A percentile compares a stretch with the other conserved stretches of the same genome.
phyloP scores from a whole-genome alignment of 35 echinoderm and acorn worm genomes.

The Ptychodera flava region DNA sequence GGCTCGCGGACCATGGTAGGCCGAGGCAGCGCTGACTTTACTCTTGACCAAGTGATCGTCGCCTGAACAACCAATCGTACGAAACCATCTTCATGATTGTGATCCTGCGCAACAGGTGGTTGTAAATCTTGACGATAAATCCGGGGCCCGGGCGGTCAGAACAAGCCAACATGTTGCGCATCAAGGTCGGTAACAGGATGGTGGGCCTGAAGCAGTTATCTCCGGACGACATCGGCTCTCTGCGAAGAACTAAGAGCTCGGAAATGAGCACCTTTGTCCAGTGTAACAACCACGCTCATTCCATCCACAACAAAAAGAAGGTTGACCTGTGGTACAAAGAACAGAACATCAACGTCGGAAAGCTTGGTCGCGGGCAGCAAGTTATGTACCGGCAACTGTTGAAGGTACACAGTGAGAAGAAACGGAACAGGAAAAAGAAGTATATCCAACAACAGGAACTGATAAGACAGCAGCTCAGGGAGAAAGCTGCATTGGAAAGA shows the following conservation, averaged over 20 bases:
- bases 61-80: no score
- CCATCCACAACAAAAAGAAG: constrained; percentile 28
- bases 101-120: not conserved
- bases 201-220: constrained; percentile 36
- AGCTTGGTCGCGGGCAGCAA: constrained; percentile 47
- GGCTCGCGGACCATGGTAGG: no score
- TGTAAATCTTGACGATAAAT: not conserved
- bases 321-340: constrained; percentile 61
- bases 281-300: constrained; percentile 47
- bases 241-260: constrained; percentile 31
- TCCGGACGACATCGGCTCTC: constrained; percentile 41
- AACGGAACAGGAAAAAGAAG: constrained; percentile 11
- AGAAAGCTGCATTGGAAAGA: constrained; percentile 40
- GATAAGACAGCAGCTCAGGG: constrained; percentile 40
- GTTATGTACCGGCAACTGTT: constrained; percentile 45
- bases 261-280: constrained; percentile 43
- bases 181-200: constrained; percentile 19
- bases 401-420: constrained; percentile 53
- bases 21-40: no score
- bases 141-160: no score
- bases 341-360: constrained; percentile 49
- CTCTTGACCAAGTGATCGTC: no score
- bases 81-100: no score
- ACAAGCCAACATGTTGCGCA: not conserved
- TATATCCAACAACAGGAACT: constrained; percentile 45